These are phyloP conservation scores for Hetaerina titia DNA, from an alignment of 2,888 invertebrate genomes.

Conservation along the genomic window DNA sequence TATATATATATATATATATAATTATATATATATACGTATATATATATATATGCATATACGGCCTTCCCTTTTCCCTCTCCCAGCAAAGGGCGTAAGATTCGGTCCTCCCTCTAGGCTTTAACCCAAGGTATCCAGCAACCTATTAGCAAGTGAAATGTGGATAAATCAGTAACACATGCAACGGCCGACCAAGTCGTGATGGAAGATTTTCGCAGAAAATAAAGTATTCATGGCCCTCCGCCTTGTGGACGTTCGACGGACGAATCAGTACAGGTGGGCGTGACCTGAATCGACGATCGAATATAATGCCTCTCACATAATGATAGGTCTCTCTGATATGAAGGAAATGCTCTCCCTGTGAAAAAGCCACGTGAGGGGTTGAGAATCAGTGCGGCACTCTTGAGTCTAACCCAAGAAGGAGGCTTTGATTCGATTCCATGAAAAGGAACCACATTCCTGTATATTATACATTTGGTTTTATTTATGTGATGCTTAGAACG, in stretches of 20 bases:
- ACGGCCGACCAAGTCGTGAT: not conserved
- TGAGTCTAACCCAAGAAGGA: too few relatives aligned
- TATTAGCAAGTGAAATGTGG: conserved; percentile 24
- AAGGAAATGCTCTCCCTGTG: too few relatives aligned
- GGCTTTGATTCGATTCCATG: too few relatives aligned
- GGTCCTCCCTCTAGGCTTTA: not conserved
- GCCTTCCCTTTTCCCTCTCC: not conserved
- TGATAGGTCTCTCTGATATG: too few relatives aligned
- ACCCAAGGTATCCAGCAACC: not conserved
- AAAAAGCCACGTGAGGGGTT: too few relatives aligned
- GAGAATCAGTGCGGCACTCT: too few relatives aligned
- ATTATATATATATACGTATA: too few relatives aligned
- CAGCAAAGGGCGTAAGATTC: not conserved
- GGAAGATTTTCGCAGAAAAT: not conserved
- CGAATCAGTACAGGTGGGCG: not conserved
- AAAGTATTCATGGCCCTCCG: conserved; percentile 19
- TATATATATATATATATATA: too few relatives aligned
- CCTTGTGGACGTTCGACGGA: not conserved
- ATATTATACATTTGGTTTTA: too few relatives aligned
- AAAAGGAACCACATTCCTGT: too few relatives aligned
- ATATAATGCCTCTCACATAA: not conserved
- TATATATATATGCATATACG: too few relatives aligned
- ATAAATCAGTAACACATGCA: not conserved
- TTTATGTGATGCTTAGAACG: too few relatives aligned
- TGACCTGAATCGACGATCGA: not conserved